Base-by-base conservation (phyloP, 2,113 vertebrate species). In the Buteo buteo region DNA sequence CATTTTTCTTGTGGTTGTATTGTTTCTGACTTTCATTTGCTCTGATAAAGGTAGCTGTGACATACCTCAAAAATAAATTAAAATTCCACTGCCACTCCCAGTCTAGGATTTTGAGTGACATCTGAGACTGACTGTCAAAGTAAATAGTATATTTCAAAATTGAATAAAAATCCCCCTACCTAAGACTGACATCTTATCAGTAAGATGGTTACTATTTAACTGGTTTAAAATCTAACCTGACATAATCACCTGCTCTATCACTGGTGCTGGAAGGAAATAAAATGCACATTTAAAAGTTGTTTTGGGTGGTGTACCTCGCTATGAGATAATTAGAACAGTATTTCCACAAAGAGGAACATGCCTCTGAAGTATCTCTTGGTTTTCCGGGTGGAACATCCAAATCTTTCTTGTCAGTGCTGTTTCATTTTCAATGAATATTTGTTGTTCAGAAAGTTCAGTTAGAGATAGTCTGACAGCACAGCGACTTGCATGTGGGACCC, bases 21-120 rank as follows among this genome's bases (percentile, higher is more conserved):
- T 65, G 34, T 82, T 86, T 83, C 62, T 94, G 52, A 95, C 24
- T 94, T 92, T 36, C 20, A 42, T 92, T 82, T 94, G 28, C 57
- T 87, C 22, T 82, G 11, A 45, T 58, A 73, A 93, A 13, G 10
- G 12, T 76, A 79, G 13, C 40, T 82, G 55, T 87, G 70, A 31
- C 54, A 65, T 79, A 79, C 18, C 58, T 82, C 49, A 92, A 94
- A 94, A 93, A 42, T n/a, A 21, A 86, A 93, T 91, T 87, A 89
- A 82, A 93, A 97, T 95, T 95, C 70, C 13, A n/a, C 66, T 87
- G 58, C 65, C 81, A 73, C 78, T 93, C 61, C 77, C 42, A 91
- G 54, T 73, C 78, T 87, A 20, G 4, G 24, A 90, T 91, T 94
- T 83, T 91, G 91, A 94, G 14, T 97, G 93, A 85, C 74, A 80